Evolutionary conservation across 1,140 invertebrate genomes (phyloP).

Genomic region (Philopotamus ludificatus): DNA sequence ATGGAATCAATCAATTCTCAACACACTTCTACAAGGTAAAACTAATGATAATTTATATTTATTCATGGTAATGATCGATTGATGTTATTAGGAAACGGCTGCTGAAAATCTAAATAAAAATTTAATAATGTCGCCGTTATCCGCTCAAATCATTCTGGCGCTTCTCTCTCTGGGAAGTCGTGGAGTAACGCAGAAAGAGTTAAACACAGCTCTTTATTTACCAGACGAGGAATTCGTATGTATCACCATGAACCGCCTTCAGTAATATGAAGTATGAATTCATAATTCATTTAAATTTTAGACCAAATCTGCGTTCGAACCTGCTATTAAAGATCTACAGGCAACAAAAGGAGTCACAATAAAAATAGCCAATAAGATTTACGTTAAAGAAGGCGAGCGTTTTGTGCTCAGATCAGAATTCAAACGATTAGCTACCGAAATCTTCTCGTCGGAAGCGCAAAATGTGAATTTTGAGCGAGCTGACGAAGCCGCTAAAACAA

Average conservation of each 20-base stretch:
- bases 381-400: slow-evolving; percentile 26
- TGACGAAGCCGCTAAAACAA: slow-evolving; percentile 17
- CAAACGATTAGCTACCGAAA: slow-evolving; percentile 24
- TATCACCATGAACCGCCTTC: slow-evolving; percentile 24
- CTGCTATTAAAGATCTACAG: slow-evolving; percentile 29
- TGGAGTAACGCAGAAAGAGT: slow-evolving; percentile 55
- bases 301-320: slow-evolving; percentile 32
- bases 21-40: slow-evolving; percentile 37
- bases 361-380: slow-evolving; percentile 33
- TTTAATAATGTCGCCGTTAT: slow-evolving; percentile 61
- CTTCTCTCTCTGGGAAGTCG: slow-evolving; percentile 58
- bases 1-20: slow-evolving; percentile 33
- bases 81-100: slow-evolving; percentile 42
- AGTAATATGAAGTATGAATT: slow-evolving; percentile 36
- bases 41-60: slow-evolving; percentile 1
- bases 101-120: slow-evolving; percentile 48
- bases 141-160: slow-evolving; percentile 57
- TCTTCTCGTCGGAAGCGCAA: slow-evolving; percentile 33
- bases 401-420: slow-evolving; percentile 20
- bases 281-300: slow-evolving; percentile 22
- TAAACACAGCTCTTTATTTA: slow-evolving; percentile 52
- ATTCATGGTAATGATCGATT: too few species aligned
- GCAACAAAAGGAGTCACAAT: slow-evolving; percentile 33
- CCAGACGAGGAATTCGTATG: slow-evolving; percentile 44
- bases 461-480: slow-evolving; percentile 22